Conservation (phyloP, 1,140 invertebrate species). For the Oreohelix idahoensis region DNA sequence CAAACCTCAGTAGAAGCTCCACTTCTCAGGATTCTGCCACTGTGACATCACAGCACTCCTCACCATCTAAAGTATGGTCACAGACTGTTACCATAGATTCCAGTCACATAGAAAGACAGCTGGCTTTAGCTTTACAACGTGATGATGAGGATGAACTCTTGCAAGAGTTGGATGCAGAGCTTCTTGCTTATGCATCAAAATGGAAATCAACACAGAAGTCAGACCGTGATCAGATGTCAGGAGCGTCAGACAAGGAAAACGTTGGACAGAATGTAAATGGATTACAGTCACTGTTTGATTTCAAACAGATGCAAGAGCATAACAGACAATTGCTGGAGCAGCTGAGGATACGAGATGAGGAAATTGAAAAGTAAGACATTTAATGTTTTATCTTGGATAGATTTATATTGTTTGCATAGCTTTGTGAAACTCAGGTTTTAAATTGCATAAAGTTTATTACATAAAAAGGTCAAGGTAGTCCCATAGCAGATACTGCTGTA, state of each 20-base stretch:
- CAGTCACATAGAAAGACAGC: neutral
- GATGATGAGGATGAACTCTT: constrained; percentile 40
- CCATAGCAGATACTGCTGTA: too few relatives aligned
- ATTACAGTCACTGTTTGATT: neutral
- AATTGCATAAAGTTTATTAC: too few relatives aligned
- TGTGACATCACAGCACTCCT: neutral
- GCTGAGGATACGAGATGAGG: constrained; percentile 30
- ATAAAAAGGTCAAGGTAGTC: too few relatives aligned
- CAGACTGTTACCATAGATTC: neutral
- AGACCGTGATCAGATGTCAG: neutral
- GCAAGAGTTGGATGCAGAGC: constrained; percentile 36
- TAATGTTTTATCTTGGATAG: neutral
- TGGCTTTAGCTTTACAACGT: constrained; percentile 27
- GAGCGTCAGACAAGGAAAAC: neutral
- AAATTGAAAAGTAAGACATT: constrained; percentile 28
- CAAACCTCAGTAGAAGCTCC: neutral
- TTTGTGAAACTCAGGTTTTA: too few relatives aligned
- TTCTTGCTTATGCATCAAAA: constrained; percentile 16
- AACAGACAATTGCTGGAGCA: constrained; percentile 30
- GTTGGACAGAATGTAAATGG: neutral
- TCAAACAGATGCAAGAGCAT: neutral
- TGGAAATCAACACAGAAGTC: neutral
- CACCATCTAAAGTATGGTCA: neutral
- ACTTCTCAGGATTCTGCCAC: neutral
- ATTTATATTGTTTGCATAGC: neutral